Evolutionary conservation across 2,888 invertebrate genomes (phyloP).

Genomic region (Hyposoter didymator): DNA sequence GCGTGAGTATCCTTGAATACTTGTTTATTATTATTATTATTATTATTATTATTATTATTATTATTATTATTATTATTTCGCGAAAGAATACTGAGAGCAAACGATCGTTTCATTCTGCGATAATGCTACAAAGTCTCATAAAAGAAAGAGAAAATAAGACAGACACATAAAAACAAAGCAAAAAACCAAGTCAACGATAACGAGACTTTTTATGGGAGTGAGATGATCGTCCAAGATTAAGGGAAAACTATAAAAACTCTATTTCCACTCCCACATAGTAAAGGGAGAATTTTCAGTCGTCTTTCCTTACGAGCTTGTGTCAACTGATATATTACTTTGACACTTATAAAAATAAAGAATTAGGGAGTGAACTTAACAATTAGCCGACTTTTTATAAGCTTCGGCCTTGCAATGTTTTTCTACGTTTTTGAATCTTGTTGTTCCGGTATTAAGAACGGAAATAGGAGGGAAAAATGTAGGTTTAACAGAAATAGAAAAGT

Average conservation of each 20-base stretch:
- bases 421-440: not conserved
- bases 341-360: not conserved
- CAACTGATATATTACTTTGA: not conserved
- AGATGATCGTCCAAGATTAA: slow-evolving; percentile 36
- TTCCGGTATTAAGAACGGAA: not conserved
- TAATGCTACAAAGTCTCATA: slow-evolving; percentile 8
- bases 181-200: slow-evolving; percentile 33
- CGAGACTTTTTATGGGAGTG: slow-evolving; percentile 37
- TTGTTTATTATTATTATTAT: slow-evolving; percentile 39
- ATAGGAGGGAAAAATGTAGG: not conserved
- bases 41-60: slow-evolving; percentile 30
- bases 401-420: not conserved
- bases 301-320: slow-evolving; percentile 23
- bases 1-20: slow-evolving; percentile 79
- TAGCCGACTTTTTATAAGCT: not conserved
- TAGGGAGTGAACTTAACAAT: not conserved
- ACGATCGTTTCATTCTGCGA: slow-evolving; percentile 39
- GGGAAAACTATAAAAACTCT: slow-evolving; percentile 33
- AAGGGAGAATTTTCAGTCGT: not conserved
- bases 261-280: not conserved
- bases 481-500: not conserved
- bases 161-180: not conserved
- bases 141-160: not conserved
- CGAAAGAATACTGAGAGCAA: slow-evolving; percentile 13
- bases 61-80: slow-evolving; percentile 25